Percentiles rank a stretch among this genome's conserved stretches.
phyloP scores from a whole-genome alignment of 2,888 invertebrate genomes.

The Metacarcinus magister region DNA sequence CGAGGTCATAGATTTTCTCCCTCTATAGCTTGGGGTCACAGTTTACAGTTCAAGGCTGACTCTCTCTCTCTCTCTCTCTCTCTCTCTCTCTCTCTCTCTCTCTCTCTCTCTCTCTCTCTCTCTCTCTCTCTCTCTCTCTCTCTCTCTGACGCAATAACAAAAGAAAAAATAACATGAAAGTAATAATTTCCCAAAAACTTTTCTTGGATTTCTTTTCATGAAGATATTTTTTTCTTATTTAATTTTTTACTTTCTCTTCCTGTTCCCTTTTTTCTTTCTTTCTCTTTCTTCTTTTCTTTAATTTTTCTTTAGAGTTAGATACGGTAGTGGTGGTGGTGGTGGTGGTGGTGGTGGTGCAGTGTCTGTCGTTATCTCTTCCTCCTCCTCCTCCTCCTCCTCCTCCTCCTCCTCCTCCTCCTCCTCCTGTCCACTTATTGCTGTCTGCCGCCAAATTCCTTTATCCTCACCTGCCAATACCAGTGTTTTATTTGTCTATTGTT shows the following conservation, averaged over 20 bases:
- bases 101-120: slow-evolving; percentile 26
- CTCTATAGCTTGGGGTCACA: background rate
- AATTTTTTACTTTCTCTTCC: background rate
- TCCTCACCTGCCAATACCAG: background rate
- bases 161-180: background rate
- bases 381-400: background rate
- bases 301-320: background rate
- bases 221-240: background rate
- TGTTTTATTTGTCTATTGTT: slow-evolving; percentile 6
- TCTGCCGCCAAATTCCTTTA: slow-evolving; percentile 13
- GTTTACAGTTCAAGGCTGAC: background rate
- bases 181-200: background rate
- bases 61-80: slow-evolving; percentile 39
- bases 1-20: background rate
- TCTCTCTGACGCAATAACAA: background rate
- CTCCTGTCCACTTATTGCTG: slow-evolving; percentile 14
- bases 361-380: background rate
- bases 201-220: background rate
- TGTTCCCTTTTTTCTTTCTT: background rate
- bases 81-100: slow-evolving; percentile 40
- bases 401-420: slow-evolving; percentile 7
- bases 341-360: background rate
- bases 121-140: slow-evolving; percentile 26
- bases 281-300: background rate
- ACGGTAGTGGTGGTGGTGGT: background rate